These are phyloP conservation scores for Pseudorasbora parva DNA, from an alignment of 2,113 vertebrate species.

Conservation along the genomic window DNA sequence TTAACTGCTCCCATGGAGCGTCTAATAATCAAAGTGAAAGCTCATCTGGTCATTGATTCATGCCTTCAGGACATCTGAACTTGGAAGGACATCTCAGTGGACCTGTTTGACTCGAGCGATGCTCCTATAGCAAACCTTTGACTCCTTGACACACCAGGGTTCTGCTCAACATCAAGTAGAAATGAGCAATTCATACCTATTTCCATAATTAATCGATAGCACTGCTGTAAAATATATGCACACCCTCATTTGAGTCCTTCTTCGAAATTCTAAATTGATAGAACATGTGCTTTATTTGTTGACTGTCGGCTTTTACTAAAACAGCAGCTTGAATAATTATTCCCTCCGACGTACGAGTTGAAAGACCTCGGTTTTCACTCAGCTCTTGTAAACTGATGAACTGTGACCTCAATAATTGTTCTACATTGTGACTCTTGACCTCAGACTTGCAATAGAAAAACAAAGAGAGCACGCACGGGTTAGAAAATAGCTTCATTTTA, in stretches of 20 bases:
- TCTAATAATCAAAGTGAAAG: conserved; percentile 69
- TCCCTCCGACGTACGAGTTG: conserved; percentile 18
- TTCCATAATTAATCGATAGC: conserved; percentile 62
- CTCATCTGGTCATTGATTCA: conserved; percentile 76
- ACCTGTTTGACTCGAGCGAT: conserved; percentile 72
- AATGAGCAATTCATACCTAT: conserved; percentile 64
- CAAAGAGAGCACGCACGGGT: background rate
- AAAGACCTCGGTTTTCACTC: conserved; percentile 36
- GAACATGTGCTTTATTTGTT: background rate
- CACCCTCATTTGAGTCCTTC: background rate
- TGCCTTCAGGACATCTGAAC: conserved; percentile 68
- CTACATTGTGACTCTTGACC: conserved; percentile 68
- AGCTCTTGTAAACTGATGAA: conserved; percentile 52
- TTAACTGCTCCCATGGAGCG: conserved; percentile 59
- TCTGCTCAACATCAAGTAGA: conserved; percentile 44
- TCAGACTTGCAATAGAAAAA: conserved; percentile 63
- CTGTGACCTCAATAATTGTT: conserved; percentile 70
- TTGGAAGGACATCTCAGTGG: conserved; percentile 63
- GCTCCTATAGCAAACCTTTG: conserved; percentile 67
- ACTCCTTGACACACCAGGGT: conserved; percentile 75
- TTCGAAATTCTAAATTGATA: conserved; percentile 14
- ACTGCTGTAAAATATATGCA: background rate
- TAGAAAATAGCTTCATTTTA: conserved; percentile 7
- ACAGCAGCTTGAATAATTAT: conserved; percentile 39
- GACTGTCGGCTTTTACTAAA: conserved; percentile 7